Base-by-base conservation (phyloP, 1,140 invertebrate species). In the Drosophila cardini region DNA sequence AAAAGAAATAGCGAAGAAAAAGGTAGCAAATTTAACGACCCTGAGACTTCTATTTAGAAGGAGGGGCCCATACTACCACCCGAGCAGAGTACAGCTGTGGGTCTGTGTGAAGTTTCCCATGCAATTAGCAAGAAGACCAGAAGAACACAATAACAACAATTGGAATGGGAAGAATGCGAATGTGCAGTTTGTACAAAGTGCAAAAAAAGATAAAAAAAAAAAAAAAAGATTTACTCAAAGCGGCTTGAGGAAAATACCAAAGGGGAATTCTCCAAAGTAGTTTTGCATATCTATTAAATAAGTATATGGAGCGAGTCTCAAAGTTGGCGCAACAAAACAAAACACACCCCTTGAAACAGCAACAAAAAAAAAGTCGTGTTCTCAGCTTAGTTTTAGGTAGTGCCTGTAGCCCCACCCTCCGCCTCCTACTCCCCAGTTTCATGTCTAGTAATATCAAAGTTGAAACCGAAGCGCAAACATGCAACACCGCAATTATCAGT, bases 401-500 rank as follows among this genome's bases (percentile, higher is more conserved):
- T 55, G 32, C 32, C 61, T 48, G 43, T 57, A 50, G 45, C 58
- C 60, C 8, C 50, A 10, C 46, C 36, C 18, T 36, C 26, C 60
- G 32, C 36, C 48, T 40, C 36, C 11, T 13, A 36, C 38, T 18
- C 30, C 9, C 48, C 9, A 42, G 9, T 40, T 16, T 42, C 38
- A 11, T 30, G 13, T 55, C 64, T 82, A 87, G 83, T 86, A 85
- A 87, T 89, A 87, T 80, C 83, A 87, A 87, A 87, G 83, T 87
- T 86, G 83, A 86, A 76, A 43, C 34, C 57, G 61, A 69, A 48
- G 67, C 64, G 61, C 68, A 67, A 69, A 83, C 83, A 87, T 87
- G 83, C 83, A 87, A 87, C 75, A 69, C 69, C 72, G 80, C 83
- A 89, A 87, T 87, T 87, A 87, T 84, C 78, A 71, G 76, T 46